These are phyloP conservation scores for Nyctibius bracteatus DNA, from an alignment of 2,113 vertebrate genomes.

Conservation along the genomic window DNA sequence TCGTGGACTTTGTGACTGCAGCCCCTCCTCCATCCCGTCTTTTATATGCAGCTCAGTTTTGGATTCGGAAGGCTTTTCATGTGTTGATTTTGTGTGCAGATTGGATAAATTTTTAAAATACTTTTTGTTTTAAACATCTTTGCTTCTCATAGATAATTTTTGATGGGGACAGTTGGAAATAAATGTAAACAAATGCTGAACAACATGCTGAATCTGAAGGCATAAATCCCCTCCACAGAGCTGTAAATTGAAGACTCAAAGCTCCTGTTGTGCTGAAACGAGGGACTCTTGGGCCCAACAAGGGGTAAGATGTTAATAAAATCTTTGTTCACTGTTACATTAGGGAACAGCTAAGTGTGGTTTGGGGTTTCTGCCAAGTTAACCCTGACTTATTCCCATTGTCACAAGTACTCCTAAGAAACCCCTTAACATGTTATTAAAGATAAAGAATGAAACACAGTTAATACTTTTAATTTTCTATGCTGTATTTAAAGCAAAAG, in stretches of 20 bases:
- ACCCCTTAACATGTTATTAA: not conserved
- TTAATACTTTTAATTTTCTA: not conserved
- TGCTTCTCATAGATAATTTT: not conserved
- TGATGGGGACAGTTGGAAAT: not conserved
- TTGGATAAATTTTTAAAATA: not conserved
- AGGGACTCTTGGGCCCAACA: not conserved
- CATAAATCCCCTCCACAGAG: not conserved
- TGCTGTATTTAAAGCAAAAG: not conserved
- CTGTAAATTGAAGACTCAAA: conserved; percentile 13
- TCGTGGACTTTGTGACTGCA: not conserved
- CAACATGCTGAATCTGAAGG: not conserved
- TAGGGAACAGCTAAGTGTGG: conserved; percentile 11
- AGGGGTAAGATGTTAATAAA: conserved; percentile 34
- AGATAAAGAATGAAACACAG: not conserved
- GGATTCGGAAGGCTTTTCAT: not conserved
- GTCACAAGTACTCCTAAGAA: not conserved
- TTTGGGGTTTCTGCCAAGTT: conserved; percentile 39
- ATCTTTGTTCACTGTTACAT: conserved; percentile 15
- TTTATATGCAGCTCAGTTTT: not conserved
- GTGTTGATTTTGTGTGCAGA: not conserved
- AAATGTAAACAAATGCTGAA: not conserved
- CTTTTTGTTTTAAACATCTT: not conserved
- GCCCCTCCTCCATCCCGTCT: not conserved
- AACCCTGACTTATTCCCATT: not conserved
- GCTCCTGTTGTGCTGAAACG: conserved; percentile 20